These are phyloP conservation scores for Ovibos moschatus DNA, from an alignment of 2,113 vertebrate genomes.

Conservation along the genomic window DNA sequence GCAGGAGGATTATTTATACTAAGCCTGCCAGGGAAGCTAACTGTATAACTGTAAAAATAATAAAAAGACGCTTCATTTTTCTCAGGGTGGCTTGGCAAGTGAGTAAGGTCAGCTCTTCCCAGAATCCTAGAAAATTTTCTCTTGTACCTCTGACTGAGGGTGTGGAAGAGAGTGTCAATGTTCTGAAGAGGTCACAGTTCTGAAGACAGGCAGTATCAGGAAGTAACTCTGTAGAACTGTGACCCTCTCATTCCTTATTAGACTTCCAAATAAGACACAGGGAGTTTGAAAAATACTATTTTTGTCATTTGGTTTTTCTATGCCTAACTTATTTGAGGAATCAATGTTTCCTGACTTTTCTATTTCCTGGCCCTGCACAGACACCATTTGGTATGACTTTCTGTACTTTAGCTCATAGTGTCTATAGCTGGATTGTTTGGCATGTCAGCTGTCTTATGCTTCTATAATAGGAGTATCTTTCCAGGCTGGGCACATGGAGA, in stretches of 20 bases:
- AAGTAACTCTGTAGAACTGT: background rate
- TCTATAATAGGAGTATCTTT: conserved; percentile 71
- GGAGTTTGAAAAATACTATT: conserved; percentile 54
- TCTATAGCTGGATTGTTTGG: conserved; percentile 47
- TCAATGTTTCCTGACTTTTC: conserved; percentile 74
- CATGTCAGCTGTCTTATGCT: conserved; percentile 45
- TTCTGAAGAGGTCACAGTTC: background rate
- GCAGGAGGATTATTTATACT: background rate
- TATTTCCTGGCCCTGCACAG: conserved; percentile 71
- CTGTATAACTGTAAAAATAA: background rate
- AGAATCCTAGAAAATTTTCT: conserved; percentile 4
- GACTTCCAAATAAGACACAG: conserved; percentile 46
- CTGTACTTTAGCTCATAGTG: conserved; percentile 64
- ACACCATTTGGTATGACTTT: conserved; percentile 73
- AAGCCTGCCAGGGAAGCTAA: background rate
- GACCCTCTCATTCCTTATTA: background rate
- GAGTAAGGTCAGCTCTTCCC: conserved; percentile 8
- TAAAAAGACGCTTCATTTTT: background rate
- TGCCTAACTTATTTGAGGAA: conserved; percentile 54
- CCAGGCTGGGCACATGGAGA: conserved; percentile 39
- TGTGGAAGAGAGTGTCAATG: background rate
- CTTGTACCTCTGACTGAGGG: background rate
- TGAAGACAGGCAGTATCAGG: background rate
- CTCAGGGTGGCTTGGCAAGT: background rate
- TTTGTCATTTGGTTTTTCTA: conserved; percentile 52